A percentile compares a stretch with the other conserved stretches of the same genome.
Conservation (phyloP, 2,113 vertebrate species). For the Brachyhypopomus occidentalis region DNA sequence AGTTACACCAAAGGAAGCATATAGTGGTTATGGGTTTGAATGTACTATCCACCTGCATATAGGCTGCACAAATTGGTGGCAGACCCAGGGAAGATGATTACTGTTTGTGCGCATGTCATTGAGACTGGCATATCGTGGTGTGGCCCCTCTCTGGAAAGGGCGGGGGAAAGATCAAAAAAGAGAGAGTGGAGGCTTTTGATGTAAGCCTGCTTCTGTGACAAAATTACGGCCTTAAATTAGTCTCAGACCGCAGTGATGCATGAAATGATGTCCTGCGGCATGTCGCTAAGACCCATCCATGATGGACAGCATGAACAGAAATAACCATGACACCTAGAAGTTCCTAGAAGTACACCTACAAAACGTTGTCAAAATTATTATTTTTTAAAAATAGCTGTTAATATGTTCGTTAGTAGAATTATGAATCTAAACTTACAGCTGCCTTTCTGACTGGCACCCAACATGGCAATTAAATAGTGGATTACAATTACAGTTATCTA, state of each 20-base stretch:
- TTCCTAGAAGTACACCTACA: neutral
- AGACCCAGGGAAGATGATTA: neutral
- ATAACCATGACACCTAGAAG: constrained; percentile 58
- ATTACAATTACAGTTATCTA: no score
- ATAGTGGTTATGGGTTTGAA: neutral
- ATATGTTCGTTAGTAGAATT: neutral
- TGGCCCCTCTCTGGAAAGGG: constrained; percentile 23
- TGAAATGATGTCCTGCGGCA: constrained; percentile 84
- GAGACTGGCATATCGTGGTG: neutral
- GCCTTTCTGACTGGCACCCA: no score
- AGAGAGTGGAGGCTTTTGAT: constrained; percentile 61
- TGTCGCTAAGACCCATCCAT: constrained; percentile 75
- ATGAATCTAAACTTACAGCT: neutral
- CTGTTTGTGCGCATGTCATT: constrained; percentile 4
- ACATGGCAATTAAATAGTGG: no score
- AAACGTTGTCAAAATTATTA: neutral
- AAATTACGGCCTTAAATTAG: constrained; percentile 77
- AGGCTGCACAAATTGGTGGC: neutral
- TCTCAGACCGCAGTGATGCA: constrained; percentile 82
- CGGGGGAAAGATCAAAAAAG: constrained; percentile 31
- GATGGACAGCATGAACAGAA: constrained; percentile 67
- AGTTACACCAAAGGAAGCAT: neutral
- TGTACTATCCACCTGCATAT: neutral
- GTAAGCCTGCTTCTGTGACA: constrained; percentile 64
- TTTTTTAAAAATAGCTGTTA: neutral